phyloP scores from a whole-genome alignment of 2,888 invertebrate genomes.

The Hypena proboscidalis region DNA sequence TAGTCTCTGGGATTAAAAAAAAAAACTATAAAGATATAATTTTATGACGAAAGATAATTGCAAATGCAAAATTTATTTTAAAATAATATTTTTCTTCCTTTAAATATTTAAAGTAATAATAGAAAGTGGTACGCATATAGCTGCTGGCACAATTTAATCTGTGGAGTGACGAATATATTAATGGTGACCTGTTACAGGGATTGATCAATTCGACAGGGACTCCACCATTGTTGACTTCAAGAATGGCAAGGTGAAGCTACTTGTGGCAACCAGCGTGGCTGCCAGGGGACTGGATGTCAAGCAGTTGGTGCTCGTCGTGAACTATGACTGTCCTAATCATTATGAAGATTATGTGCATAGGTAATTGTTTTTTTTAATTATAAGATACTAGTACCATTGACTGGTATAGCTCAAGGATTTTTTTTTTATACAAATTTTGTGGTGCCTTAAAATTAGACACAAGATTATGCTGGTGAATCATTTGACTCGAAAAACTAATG shows the following conservation, averaged over 20 bases:
- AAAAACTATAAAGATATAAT: too few relatives aligned
- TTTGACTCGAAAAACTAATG: too few relatives aligned
- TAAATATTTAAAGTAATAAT: too few relatives aligned
- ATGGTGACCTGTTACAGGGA: conserved; percentile 87
- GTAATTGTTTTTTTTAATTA: conserved; percentile 53
- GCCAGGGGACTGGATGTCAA: conserved; percentile 99
- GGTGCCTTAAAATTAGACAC: background rate
- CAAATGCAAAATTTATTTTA: too few relatives aligned
- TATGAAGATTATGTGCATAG: conserved; percentile 99
- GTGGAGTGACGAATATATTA: conserved; percentile 68
- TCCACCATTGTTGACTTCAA: conserved; percentile 99
- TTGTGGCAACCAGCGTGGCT: conserved; percentile 99
- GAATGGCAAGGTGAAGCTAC: conserved; percentile 94
- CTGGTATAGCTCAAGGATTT: too few relatives aligned
- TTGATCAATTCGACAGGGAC: conserved; percentile 99
- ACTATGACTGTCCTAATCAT: conserved; percentile 99
- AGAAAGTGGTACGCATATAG: conserved; percentile 44
- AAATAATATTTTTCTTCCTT: too few relatives aligned
- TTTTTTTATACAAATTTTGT: background rate
- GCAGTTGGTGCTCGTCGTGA: conserved; percentile 98
- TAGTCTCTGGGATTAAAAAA: too few relatives aligned
- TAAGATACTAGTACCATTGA: background rate
- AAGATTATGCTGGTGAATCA: too few relatives aligned
- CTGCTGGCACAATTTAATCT: conserved; percentile 27
- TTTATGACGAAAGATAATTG: too few relatives aligned